Percentiles rank a stretch among this genome's conserved stretches.
phyloP scores from a whole-genome alignment of 92 coral and sea anemone genomes.

The Zoanthus solanderi region DNA sequence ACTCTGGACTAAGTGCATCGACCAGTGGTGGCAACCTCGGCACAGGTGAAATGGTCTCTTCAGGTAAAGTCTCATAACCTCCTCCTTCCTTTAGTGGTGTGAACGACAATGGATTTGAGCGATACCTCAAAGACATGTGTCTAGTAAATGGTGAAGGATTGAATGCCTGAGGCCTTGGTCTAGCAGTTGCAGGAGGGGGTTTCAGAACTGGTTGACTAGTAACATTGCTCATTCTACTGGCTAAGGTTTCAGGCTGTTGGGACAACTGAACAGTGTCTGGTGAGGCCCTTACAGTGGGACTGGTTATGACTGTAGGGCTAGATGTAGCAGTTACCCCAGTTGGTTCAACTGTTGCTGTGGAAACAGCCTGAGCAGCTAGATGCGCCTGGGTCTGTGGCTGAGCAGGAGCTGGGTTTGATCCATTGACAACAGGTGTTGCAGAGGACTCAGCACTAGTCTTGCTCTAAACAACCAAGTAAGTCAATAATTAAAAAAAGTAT shows the following conservation, averaged over 20 bases:
- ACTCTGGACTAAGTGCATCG: slow-evolving; percentile 69
- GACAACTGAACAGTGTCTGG: slow-evolving; percentile 35
- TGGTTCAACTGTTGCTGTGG: slow-evolving; percentile 62
- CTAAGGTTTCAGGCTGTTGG: slow-evolving; percentile 51
- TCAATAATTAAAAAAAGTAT: not conserved
- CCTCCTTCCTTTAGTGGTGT: slow-evolving; percentile 82
- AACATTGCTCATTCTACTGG: slow-evolving; percentile 38
- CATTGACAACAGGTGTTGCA: slow-evolving; percentile 36
- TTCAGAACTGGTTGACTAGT: slow-evolving; percentile 78
- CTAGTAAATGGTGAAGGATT: slow-evolving; percentile 97
- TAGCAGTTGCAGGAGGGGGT: slow-evolving; percentile 89
- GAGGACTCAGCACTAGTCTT: slow-evolving; percentile 24
- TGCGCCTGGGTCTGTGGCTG: slow-evolving; percentile 63
- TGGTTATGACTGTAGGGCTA: slow-evolving; percentile 58
- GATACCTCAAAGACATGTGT: slow-evolving; percentile 94
- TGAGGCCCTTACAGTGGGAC: slow-evolving; percentile 51
- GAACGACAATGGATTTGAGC: slow-evolving; percentile 93
- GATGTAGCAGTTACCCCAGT: slow-evolving; percentile 44
- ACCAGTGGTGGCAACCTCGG: slow-evolving; percentile 88
- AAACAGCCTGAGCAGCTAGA: slow-evolving; percentile 60
- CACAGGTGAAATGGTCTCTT: slow-evolving; percentile 75
- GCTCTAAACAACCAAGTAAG: slow-evolving; percentile 10
- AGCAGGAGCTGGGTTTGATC: slow-evolving; percentile 32
- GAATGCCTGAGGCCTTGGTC: slow-evolving; percentile 94
- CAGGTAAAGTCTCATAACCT: slow-evolving; percentile 88